Base-by-base conservation (phyloP, 2,113 vertebrate genomes). In the Ophthalmolycus amberensis region DNA sequence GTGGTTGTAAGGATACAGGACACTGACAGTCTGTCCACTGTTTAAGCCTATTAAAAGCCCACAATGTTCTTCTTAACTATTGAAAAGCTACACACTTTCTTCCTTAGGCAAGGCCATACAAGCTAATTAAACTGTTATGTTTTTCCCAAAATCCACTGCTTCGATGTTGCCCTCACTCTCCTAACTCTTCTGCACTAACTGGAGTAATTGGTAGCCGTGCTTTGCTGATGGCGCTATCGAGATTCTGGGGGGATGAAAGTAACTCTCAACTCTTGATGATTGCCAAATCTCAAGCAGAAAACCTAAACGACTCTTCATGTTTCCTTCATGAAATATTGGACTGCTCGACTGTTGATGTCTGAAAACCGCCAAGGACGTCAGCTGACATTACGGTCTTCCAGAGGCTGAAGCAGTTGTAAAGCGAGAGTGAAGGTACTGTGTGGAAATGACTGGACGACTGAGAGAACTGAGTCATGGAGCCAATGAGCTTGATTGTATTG, bases 231-330 rank as follows among this genome's bases (percentile, higher is more conserved):
- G 86, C 42, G 9, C 72, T 52, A 25, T 80, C 64, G 38, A 80
- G 52, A 82, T 75, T 82, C 54, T 32, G 14, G 16, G 16, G 50
- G 50, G 77, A 89, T 88, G 67, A 89, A 85, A 90, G 72, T 52
- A 72, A 70, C 60, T 37, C 69, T 60, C 46, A 44, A 40, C 27
- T 75, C 15, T 18, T 63, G 20, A 68, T 2, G 22, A 32, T 77
- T 77, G 60, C 25, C 54, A 83, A 50, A 71, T 67, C 25, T 74
- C 38, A 58, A 59, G 32, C 37, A 56, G 37, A 50, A 15, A 85
- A 72, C 9, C 10, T n/a, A 5, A 66, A 68, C 25, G 20, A 34
- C 58, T 25, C 20, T 65, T 2, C 2, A 12, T 65, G 9, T 65
- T 80, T 75, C 78, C 25, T 56, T 54, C n/a, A 56, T 12, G 5